phyloP scores from a whole-genome alignment of 2,113 vertebrate species.

The Macquaria australasica region DNA sequence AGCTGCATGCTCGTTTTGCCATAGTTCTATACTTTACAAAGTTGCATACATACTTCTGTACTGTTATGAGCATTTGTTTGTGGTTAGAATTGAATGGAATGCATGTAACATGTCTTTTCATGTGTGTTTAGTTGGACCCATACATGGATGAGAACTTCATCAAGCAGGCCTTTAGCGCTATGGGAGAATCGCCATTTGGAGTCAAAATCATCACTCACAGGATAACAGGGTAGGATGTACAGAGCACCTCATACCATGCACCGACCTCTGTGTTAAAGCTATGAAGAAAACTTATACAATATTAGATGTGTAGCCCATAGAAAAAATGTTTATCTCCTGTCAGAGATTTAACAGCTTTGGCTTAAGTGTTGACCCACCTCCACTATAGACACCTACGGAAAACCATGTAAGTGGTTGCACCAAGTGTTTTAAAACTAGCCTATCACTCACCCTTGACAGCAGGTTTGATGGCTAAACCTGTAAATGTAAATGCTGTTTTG shows the following conservation, averaged over 20 bases:
- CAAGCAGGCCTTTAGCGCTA: constrained; percentile 86
- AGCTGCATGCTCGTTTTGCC: not conserved
- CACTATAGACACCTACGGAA: not conserved
- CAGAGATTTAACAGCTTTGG: not conserved
- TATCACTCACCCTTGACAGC: no score
- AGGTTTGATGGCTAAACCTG: not conserved
- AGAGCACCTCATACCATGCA: not conserved
- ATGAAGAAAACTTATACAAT: not conserved
- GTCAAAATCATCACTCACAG: constrained; percentile 88
- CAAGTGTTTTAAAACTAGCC: not conserved
- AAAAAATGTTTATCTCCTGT: not conserved
- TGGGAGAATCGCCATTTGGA: constrained; percentile 86
- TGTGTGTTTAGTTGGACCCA: constrained; percentile 82
- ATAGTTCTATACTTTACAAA: not conserved
- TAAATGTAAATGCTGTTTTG: not conserved
- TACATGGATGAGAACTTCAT: constrained; percentile 89
- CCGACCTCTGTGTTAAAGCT: not conserved
- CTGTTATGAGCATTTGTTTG: not conserved
- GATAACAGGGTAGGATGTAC: constrained; percentile 82
- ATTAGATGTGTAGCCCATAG: not conserved
- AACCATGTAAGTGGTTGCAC: not conserved
- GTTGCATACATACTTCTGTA: not conserved
- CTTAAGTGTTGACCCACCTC: not conserved
- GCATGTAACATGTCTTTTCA: fast-evolving
- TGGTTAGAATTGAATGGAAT: not conserved